Conservation (phyloP, 2,797 vertebrate genomes). For the Betta splendens region DNA sequence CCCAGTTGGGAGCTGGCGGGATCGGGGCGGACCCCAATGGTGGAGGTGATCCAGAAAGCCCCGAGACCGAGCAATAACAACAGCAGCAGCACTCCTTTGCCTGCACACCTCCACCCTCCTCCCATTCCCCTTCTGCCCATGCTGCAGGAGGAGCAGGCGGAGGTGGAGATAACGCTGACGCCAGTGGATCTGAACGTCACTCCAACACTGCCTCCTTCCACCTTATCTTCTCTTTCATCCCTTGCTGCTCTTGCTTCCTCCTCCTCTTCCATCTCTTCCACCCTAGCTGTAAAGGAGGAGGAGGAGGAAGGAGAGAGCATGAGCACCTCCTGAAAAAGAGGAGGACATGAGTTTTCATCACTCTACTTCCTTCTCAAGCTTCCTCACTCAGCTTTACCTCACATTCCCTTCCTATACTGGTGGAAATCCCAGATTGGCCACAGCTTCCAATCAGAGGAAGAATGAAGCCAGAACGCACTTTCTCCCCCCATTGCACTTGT, state of each 20-base stretch:
- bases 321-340: slow-evolving; percentile 29
- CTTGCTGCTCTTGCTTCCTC: slow-evolving; percentile 14
- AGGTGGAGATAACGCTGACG: slow-evolving; percentile 76
- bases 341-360: slow-evolving; percentile 31
- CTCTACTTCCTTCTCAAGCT: slow-evolving; percentile 7
- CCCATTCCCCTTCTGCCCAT: slow-evolving; percentile 56
- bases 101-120: slow-evolving; percentile 23
- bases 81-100: neutral
- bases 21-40: slow-evolving; percentile 66
- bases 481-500: slow-evolving; percentile 39
- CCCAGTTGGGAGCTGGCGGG: slow-evolving; percentile 64
- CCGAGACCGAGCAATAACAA: slow-evolving; percentile 59
- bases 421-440: slow-evolving; percentile 67
- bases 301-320: slow-evolving; percentile 18
- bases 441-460: slow-evolving; percentile 50
- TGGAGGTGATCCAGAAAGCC: slow-evolving; percentile 81
- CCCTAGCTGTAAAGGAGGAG: slow-evolving; percentile 4
- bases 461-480: slow-evolving; percentile 62
- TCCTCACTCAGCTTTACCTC: slow-evolving; percentile 32
- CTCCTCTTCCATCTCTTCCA: neutral
- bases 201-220: slow-evolving; percentile 16
- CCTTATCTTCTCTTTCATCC: slow-evolving; percentile 10
- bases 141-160: slow-evolving; percentile 63
- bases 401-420: slow-evolving; percentile 38
- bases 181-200: slow-evolving; percentile 62